Evolutionary conservation across 92 coral and sea anemone species (phyloP).

Genomic region (Actinernus sp.): DNA sequence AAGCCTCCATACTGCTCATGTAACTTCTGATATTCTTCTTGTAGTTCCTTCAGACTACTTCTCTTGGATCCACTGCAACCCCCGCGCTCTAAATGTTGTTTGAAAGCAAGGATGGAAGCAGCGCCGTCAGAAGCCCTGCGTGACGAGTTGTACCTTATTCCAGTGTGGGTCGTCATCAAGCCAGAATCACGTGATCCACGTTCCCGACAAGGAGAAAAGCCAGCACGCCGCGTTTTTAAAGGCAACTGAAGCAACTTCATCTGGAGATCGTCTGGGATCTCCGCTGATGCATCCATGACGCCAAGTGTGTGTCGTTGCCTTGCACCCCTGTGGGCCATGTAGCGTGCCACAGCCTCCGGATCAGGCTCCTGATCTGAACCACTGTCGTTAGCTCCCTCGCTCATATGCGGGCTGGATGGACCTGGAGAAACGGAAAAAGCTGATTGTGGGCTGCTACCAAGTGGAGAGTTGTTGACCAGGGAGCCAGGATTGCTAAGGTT

Average conservation of each 20-base stretch:
- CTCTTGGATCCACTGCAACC: slow-evolving; percentile 83
- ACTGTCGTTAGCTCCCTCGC: slow-evolving; percentile 94
- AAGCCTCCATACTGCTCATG: slow-evolving; percentile 89
- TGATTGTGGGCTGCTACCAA: slow-evolving; percentile 48
- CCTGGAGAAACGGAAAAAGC: slow-evolving; percentile 76
- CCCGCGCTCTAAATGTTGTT: slow-evolving; percentile 90
- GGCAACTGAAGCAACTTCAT: slow-evolving; percentile 89
- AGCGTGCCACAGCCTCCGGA: slow-evolving; percentile 95
- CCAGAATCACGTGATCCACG: slow-evolving; percentile 76
- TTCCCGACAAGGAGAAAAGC: slow-evolving; percentile 89
- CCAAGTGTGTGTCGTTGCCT: slow-evolving; percentile 96
- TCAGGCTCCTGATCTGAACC: slow-evolving; percentile 99
- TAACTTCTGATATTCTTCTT: slow-evolving; percentile 89
- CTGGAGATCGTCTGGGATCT: slow-evolving; percentile 91
- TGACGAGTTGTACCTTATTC: slow-evolving; percentile 83
- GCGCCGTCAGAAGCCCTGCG: slow-evolving; percentile 99
- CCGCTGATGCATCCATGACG: slow-evolving; percentile 81
- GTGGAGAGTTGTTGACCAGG: slow-evolving; percentile 61
- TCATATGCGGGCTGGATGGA: slow-evolving; percentile 89
- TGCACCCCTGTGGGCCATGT: slow-evolving; percentile 89
- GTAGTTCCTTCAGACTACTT: slow-evolving; percentile 89
- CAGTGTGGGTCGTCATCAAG: slow-evolving; percentile 85
- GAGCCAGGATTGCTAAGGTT: slow-evolving; percentile 78
- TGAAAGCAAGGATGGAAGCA: slow-evolving; percentile 95
- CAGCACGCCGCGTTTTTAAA: slow-evolving; percentile 80